Evolutionary conservation across 2,888 invertebrate genomes (phyloP).

Genomic region (Drosophila austrosaltans): DNA sequence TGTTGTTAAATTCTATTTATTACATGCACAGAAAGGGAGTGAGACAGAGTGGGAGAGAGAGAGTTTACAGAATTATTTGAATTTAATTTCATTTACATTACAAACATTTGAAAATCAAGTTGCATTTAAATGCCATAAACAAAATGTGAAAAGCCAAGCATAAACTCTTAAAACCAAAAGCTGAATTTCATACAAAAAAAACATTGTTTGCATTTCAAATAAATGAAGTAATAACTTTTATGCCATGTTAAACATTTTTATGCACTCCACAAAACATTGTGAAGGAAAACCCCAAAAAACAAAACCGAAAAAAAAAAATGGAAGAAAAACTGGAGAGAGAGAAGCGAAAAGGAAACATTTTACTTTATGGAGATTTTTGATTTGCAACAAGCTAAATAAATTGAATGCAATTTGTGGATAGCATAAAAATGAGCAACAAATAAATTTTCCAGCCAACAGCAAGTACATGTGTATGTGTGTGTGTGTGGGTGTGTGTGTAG

Average conservation of each 20-base stretch:
- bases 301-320: conserved; percentile 1
- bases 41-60: no score
- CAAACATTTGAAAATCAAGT: conserved; percentile 7
- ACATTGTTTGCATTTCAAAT: conserved; percentile 73
- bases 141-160: background rate
- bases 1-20: conserved; percentile 5
- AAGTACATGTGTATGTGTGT: background rate
- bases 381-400: conserved; percentile 75
- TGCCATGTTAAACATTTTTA: conserved; percentile 70
- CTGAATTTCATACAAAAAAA: conserved; percentile 52
- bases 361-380: conserved; percentile 74
- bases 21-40: background rate
- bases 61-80: background rate
- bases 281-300: conserved; percentile 22
- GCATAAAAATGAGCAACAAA: conserved; percentile 70
- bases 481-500: conserved; percentile 24
- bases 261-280: conserved; percentile 66
- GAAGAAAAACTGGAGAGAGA: background rate
- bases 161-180: conserved; percentile 28
- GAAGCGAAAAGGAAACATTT: conserved; percentile 37
- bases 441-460: conserved; percentile 44
- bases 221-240: conserved; percentile 76
- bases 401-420: conserved; percentile 71
- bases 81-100: conserved; percentile 10
- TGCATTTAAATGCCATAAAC: conserved; percentile 18